phyloP scores from a whole-genome alignment of 2,888 invertebrate genomes.

The Clostera curtula region DNA sequence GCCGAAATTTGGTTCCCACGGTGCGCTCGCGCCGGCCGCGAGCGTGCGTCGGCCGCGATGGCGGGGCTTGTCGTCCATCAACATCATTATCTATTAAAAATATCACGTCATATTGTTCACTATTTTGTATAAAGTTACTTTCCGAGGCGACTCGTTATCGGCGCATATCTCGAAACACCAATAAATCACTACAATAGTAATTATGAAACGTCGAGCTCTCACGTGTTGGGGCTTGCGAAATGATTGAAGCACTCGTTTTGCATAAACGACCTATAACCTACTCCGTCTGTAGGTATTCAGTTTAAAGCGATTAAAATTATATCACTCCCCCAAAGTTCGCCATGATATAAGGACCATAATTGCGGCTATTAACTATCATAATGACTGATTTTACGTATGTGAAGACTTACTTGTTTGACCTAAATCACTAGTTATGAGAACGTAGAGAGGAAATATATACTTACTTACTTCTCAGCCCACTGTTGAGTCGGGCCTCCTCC shows the following conservation, averaged over 20 bases:
- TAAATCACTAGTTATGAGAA: too few relatives aligned
- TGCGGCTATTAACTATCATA: too few relatives aligned
- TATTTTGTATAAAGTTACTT: conserved; percentile 69
- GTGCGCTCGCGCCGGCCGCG: conserved; percentile 41
- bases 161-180: conserved; percentile 52
- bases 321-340: too few relatives aligned
- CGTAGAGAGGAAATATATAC: too few relatives aligned
- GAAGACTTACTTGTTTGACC: too few relatives aligned
- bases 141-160: conserved; percentile 47
- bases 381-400: too few relatives aligned
- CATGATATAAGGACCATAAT: too few relatives aligned
- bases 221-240: conserved; percentile 30
- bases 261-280: conserved; percentile 21
- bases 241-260: conserved; percentile 20
- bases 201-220: conserved; percentile 47
- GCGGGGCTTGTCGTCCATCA: conserved; percentile 65
- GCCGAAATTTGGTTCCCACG: conserved; percentile 71
- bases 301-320: too few relatives aligned
- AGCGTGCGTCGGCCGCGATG: conserved; percentile 16
- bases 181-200: conserved; percentile 63
- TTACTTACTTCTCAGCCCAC: too few relatives aligned
- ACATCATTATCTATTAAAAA: conserved; percentile 73
- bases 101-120: conserved; percentile 72
- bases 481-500: too few relatives aligned
- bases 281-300: too few relatives aligned